Evolutionary conservation across 2,113 vertebrate genomes (phyloP), one percentile per base, ranked within the genome.

Genomic region (Strix aluco): DNA sequence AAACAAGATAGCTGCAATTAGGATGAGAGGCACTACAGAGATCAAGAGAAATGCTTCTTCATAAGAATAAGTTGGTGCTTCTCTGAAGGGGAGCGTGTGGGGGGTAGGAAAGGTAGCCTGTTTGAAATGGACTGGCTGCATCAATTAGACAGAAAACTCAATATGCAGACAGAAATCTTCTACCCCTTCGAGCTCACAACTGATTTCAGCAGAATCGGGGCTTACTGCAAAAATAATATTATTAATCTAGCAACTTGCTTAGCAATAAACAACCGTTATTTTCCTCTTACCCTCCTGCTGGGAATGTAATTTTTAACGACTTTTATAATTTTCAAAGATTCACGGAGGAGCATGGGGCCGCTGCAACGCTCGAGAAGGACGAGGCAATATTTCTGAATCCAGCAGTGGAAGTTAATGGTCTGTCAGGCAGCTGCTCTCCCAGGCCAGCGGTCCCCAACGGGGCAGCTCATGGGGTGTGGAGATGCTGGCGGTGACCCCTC

Each of bases 1-100:
- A 96, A 95, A 94, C 26, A 25, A 96, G 86, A 91, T 66, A 78
- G 82, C 55, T 84, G 67, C 82, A 95, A 92, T 95, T 96, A 92
- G 63, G 59, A 88, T 70, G 94, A 96, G 86, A 97, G 90, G 94
- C 82, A 93, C 92, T 90, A 77, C 55, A 93, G 40, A 81, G 92
- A 93, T 91, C 67, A 88, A 92, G 91, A 81, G 80, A 96, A 90
- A 95, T 63, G 54, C 72, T 93, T 88, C 90, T 90, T 62, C 46
- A 6, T 34, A 59, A 81, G 83, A 78, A 32, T 23, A 67, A 52
- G 65, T 51, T 51, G 71, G 47, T 86, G 65, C 80, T 88, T 88
- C 55, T 83, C 86, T 74, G 27, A 6, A 27, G 61, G 40, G 58
- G 21, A 75, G 51, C 0, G 4, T 34, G 29, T 3, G 29, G 27